Evolutionary conservation across 2,113 vertebrate species (phyloP).

Genomic region (Oriolus oriolus): DNA sequence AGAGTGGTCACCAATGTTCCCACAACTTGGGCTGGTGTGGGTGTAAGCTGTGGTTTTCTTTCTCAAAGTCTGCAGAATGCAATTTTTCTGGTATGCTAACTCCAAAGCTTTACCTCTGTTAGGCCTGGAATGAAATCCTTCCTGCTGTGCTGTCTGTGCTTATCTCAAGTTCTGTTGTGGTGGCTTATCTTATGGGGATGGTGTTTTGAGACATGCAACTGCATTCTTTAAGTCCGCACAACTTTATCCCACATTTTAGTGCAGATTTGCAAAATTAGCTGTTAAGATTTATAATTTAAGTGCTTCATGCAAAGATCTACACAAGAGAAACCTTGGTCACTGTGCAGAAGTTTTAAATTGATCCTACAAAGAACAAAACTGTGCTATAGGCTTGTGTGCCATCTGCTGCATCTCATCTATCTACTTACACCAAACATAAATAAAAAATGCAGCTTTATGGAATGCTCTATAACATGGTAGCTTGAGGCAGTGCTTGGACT

Average conservation of each 20-base stretch:
- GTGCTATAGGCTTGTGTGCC: background rate
- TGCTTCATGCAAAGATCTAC: background rate
- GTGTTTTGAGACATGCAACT: background rate
- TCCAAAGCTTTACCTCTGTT: background rate
- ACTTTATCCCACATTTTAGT: background rate
- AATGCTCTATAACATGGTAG: background rate
- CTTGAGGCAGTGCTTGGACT: background rate
- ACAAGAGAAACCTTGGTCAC: background rate
- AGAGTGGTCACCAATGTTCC: accelerated
- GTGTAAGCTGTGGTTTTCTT: background rate
- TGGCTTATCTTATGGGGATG: background rate
- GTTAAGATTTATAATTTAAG: background rate
- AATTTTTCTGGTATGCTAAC: background rate
- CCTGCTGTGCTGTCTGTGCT: background rate
- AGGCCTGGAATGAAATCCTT: background rate
- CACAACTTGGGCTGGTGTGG: background rate
- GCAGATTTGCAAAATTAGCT: background rate
- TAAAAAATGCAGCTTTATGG: background rate
- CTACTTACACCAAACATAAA: background rate
- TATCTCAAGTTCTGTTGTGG: background rate
- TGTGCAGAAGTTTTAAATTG: background rate
- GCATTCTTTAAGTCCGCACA: background rate
- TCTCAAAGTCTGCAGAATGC: background rate
- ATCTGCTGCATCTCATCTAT: background rate
- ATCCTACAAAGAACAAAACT: background rate